These are phyloP conservation scores for Heteropelma amictum DNA, from an alignment of 2,888 invertebrate genomes.

Conservation along the genomic window DNA sequence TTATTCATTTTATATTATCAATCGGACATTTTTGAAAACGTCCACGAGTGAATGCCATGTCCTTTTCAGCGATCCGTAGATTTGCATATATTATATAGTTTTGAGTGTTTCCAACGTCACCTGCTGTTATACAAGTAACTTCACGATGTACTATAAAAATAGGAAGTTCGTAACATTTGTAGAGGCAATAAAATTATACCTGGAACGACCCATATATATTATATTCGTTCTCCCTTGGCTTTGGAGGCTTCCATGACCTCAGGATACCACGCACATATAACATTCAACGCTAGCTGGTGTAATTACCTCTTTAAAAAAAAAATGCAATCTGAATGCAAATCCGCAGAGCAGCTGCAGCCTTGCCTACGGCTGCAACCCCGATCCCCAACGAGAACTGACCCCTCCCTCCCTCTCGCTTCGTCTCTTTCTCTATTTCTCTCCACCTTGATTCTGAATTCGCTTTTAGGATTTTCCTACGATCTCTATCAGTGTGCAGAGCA, in stretches of 20 bases:
- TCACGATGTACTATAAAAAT: no score
- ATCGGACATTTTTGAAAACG: no score
- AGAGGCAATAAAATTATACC: no score
- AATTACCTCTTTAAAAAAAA: conserved; percentile 72
- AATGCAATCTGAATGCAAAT: conserved; percentile 76
- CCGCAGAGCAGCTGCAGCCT: conserved; percentile 70
- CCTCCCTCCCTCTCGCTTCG: conserved; percentile 24
- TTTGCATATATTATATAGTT: conserved; percentile 6
- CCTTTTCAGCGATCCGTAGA: background rate
- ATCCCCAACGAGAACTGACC: conserved; percentile 62
- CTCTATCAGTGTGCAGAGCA: conserved; percentile 23
- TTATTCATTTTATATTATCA: background rate
- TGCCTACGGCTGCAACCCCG: conserved; percentile 41
- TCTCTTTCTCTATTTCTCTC: conserved; percentile 14
- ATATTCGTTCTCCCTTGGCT: conserved; percentile 32
- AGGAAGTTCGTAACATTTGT: no score
- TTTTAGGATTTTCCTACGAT: conserved; percentile 49
- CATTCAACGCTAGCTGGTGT: conserved; percentile 54
- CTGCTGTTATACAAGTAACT: no score
- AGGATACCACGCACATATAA: background rate
- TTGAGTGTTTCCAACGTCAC: no score
- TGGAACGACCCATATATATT: conserved; percentile 2
- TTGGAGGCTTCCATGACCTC: conserved; percentile 22
- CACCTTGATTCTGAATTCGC: conserved; percentile 26
- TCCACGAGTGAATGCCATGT: background rate